phyloP scores from a whole-genome alignment of 2,797 vertebrate species.

The Clarias fuscus region DNA sequence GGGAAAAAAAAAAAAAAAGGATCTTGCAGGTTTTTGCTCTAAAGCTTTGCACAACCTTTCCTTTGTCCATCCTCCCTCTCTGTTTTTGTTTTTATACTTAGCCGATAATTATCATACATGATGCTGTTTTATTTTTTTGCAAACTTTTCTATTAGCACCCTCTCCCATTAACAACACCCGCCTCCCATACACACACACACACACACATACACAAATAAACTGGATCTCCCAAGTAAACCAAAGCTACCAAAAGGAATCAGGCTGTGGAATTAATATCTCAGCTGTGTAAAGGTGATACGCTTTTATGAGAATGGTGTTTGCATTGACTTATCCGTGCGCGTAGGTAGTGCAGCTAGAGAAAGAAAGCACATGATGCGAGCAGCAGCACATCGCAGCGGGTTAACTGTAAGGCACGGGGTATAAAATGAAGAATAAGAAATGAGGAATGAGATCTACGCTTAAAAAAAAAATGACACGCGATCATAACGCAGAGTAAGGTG shows the following conservation, averaged over 20 bases:
- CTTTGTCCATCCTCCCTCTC: not conserved
- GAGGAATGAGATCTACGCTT: not conserved
- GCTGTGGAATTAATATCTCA: not conserved
- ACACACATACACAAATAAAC: too few relatives aligned
- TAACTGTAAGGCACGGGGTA: not conserved
- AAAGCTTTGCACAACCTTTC: not conserved
- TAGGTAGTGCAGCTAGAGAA: not conserved
- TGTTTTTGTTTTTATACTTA: not conserved
- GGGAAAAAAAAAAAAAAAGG: slow-evolving; percentile 17
- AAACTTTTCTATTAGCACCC: slow-evolving; percentile 2
- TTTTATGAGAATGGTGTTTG: slow-evolving; percentile 13
- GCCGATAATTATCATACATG: not conserved
- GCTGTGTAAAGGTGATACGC: not conserved
- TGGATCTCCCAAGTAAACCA: not conserved
- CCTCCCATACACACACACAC: not conserved
- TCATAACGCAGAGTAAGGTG: not conserved
- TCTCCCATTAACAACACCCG: not conserved
- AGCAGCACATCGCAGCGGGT: not conserved
- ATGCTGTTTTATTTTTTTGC: not conserved
- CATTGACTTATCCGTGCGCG: not conserved
- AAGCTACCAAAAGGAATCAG: not conserved
- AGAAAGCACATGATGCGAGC: not conserved
- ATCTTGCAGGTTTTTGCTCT: slow-evolving; percentile 1
- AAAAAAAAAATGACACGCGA: too few relatives aligned
- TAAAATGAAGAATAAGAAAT: not conserved